phyloP scores from a whole-genome alignment of 2,797 vertebrate genomes.

The Crenichthys baileyi region DNA sequence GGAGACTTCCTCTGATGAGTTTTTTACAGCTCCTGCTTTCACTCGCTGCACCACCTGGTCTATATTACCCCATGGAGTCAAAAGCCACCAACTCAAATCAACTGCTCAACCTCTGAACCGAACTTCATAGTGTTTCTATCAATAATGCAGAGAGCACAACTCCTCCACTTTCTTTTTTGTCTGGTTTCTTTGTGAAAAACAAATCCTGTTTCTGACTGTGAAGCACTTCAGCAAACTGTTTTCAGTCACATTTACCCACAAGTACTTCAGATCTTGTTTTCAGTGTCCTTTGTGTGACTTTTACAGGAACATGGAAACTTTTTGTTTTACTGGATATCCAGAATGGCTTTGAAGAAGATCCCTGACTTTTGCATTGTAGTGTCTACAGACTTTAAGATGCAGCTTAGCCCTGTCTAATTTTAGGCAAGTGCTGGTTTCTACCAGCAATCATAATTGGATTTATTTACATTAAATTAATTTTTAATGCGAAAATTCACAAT shows the following conservation, averaged over 20 bases:
- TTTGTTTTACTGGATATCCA: conserved; percentile 52
- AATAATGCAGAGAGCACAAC: conserved; percentile 45
- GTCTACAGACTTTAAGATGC: conserved; percentile 22
- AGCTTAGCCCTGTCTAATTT: conserved; percentile 25
- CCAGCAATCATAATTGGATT: background rate
- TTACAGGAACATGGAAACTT: conserved; percentile 55
- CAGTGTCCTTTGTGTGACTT: conserved; percentile 55
- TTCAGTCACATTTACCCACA: conserved; percentile 21
- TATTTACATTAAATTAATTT: background rate
- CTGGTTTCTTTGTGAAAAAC: conserved; percentile 21
- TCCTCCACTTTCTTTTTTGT: conserved; percentile 2
- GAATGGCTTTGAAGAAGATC: conserved; percentile 45
- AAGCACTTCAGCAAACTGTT: conserved; percentile 12
- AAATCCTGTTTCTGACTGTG: conserved; percentile 6
- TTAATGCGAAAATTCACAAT: background rate
- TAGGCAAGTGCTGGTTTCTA: conserved; percentile 18
- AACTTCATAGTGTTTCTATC: conserved; percentile 23
- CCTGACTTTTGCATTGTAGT: conserved; percentile 18
- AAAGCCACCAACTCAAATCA: conserved; percentile 56
- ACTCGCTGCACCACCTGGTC: conserved; percentile 76
- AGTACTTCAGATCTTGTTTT: conserved; percentile 54
- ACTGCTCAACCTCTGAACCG: conserved; percentile 43
- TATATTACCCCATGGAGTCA: conserved; percentile 67
- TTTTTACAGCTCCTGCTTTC: conserved; percentile 74
- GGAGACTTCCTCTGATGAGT: conserved; percentile 71